Base-by-base conservation (phyloP, 2,888 invertebrate genomes). In the Catocala fraxini region DNA sequence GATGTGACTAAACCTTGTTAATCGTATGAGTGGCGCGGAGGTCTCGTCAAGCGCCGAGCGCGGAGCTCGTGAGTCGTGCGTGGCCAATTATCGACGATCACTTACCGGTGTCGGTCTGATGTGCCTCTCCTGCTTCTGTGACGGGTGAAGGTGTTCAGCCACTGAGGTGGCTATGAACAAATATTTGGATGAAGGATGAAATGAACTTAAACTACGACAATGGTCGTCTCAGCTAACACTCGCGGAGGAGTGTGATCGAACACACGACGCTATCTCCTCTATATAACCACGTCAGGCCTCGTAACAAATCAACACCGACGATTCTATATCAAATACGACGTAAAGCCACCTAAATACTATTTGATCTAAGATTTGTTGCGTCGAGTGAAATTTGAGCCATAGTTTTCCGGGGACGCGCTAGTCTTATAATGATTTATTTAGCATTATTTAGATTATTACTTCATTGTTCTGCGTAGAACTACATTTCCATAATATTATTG, bases 141-240 rank as follows among this genome's bases (percentile, higher is more conserved):
- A 71, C 51, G 79, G 60, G 71, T 83, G 88, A 77, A 66, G 60
- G 11, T 83, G 92, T 93, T 92, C 93, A 67, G 89, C 92, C 93
- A 93, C 93, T 83, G 77, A 73, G 56, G 89, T 93, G 93, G 87
- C 92, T 93, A 93, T 93, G 93, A 93, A 93, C 93, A 69, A 64
- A 80, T 74, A 79, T 65, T 71, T 71, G 77, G 75, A 82, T 77
- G 76, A 77, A 83, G 74, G 70, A 78, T 85, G 88, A 83, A 51
- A 80, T 90, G 87, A 89, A 87, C 88, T 89, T 89, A 90, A 55
- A 72, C 85, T 81, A 87, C 87, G 89, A 89, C 68, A 74, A 78
- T 73, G 74, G 70, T 84, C 82, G 84, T 83, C 81, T 79, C 85
- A 74, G 77, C 75, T 71, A 87, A 86, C 92, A 92, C 93, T 90